Conservation (phyloP, 1,140 invertebrate species). For the Arctopsyche grandis region DNA sequence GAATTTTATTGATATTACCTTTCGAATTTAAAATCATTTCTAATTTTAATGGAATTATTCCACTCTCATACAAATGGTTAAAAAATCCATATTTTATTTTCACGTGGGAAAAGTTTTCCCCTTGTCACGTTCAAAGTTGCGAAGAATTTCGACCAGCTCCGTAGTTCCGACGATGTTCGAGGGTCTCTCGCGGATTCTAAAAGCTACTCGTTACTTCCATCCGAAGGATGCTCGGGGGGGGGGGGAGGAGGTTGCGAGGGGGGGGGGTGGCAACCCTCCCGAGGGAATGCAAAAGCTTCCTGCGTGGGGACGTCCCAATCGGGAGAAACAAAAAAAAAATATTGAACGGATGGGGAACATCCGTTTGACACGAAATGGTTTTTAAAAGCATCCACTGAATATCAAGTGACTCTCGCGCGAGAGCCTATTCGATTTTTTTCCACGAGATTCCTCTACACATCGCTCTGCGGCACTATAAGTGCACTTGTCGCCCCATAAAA, state of each 20-base stretch:
- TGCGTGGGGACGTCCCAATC: background rate
- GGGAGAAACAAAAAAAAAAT: conserved; percentile 22
- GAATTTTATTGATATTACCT: too few relatives aligned
- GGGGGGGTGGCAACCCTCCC: background rate
- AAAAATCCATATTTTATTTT: background rate
- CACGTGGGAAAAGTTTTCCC: background rate
- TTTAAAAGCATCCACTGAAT: conserved; percentile 31
- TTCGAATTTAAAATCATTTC: too few relatives aligned
- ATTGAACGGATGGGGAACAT: conserved; percentile 19
- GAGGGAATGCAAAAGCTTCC: background rate
- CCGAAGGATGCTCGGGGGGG: background rate
- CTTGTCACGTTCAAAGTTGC: conserved; percentile 19
- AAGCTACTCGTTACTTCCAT: conserved; percentile 12
- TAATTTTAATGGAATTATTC: too few relatives aligned
- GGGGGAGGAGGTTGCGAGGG: too few relatives aligned
- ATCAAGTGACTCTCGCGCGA: conserved; percentile 10
- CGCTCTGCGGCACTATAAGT: background rate
- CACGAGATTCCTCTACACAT: background rate
- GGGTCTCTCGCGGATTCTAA: conserved; percentile 7
- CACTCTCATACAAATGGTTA: too few relatives aligned
- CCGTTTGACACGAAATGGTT: conserved; percentile 36
- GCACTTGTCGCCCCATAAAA: background rate
- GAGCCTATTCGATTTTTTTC: background rate
- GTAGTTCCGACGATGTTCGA: background rate
- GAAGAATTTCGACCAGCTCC: background rate